Evolutionary conservation across 2,797 vertebrate genomes (phyloP), one percentile per base, ranked within the genome.

Genomic region (Periparus ater): DNA sequence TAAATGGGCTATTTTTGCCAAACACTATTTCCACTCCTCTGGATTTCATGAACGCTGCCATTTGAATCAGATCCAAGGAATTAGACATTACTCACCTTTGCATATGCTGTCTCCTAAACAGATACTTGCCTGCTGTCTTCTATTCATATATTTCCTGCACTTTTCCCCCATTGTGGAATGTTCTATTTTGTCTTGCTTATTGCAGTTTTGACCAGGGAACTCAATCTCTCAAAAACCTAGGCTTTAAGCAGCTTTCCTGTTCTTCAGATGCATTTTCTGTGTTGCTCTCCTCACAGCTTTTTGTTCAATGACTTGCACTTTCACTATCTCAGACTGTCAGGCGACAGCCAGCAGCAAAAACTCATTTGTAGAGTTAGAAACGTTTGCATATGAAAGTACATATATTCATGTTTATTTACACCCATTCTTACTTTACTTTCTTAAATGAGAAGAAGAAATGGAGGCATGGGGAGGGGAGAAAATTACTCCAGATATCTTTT

Each of bases 291-390:
- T 72, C 42, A n/a, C 66, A 79, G 85, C 85, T 92, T 92, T 91
- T 88, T 86, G 80, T 92, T 96, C 32, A 8, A 92, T 96, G 95
- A 97, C 95, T 97, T 96, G 96, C 95, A 95, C 91, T 97, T 97
- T 96, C 94, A 85, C 82, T 97, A 93, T 97, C 94, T 93, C 92
- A 86, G 85, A 17, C 93, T 95, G 83, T 76, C 96, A 97, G 94
- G 91, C 85, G 1, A 75, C 89, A 92, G 80, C 82, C 55, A 55
- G 76, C 32, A 95, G 94, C 79, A 91, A 82, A 89, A 93, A 61
- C 74, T 84, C 83, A 91, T 94, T 95, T 95, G 70, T 60, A 58
- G 76, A 91, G 66, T 92, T 93, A 71, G 83, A 70, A 77, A 90
- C 23, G 84, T 94, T 95, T 94, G 89, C 96, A 90, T 96, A 88